These are phyloP conservation scores for Xenopus laevis DNA, from an alignment of 2,113 vertebrate genomes.

Conservation along the genomic window DNA sequence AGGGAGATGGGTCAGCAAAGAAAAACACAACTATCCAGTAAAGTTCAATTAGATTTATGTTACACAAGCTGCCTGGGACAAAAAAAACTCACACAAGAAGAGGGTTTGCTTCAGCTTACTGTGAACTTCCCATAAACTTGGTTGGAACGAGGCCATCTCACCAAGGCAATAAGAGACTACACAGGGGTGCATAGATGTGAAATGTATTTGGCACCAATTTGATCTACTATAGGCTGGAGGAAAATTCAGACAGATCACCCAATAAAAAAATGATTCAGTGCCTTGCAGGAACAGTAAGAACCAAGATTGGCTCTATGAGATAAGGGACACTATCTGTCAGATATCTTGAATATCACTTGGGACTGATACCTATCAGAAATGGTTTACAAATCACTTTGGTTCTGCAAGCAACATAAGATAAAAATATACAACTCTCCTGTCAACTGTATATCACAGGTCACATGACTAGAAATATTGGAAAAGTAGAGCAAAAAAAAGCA, in stretches of 20 bases:
- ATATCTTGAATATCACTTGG: slow-evolving; percentile 25
- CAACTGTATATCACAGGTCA: slow-evolving; percentile 7
- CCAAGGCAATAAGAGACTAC: slow-evolving; percentile 8
- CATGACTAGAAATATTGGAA: slow-evolving; percentile 4
- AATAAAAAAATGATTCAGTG: slow-evolving; percentile 38
- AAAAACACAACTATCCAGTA: slow-evolving; percentile 2
- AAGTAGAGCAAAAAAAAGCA: background rate
- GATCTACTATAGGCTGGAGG: slow-evolving; percentile 29
- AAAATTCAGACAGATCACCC: slow-evolving; percentile 37
- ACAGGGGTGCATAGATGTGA: slow-evolving; percentile 2
- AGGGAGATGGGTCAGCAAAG: background rate
- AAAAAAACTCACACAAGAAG: slow-evolving; percentile 5
- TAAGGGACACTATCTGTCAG: slow-evolving; percentile 30
- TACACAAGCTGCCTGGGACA: too few species aligned
- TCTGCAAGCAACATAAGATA: slow-evolving; percentile 6
- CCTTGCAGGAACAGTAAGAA: slow-evolving; percentile 8
- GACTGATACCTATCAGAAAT: slow-evolving; percentile 28
- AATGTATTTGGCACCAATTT: slow-evolving; percentile 31
- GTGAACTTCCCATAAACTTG: slow-evolving; percentile 3
- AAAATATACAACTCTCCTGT: slow-evolving; percentile 2
- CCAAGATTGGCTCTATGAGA: slow-evolving; percentile 11
- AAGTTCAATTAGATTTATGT: too few species aligned
- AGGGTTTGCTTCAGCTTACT: slow-evolving; percentile 3
- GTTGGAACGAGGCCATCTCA: slow-evolving; percentile 4
- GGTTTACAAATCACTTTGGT: slow-evolving; percentile 26